Base-by-base conservation (phyloP, 2,888 invertebrate species). In the Siphonodentalium dalli region DNA sequence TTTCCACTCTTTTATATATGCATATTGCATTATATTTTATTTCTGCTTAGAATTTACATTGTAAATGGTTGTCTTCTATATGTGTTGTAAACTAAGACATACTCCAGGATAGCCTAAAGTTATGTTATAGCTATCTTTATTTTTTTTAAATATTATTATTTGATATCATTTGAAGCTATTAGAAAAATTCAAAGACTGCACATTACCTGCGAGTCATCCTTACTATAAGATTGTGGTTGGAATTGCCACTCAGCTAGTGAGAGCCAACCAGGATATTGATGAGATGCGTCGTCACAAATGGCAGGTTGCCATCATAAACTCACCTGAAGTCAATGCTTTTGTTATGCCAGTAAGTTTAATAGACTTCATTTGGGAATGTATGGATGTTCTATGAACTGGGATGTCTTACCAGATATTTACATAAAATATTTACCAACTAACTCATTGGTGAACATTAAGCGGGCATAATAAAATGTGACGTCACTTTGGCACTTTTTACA, bases 271-370 rank as follows among this genome's bases (percentile, higher is more conserved):
- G 49, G 84, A 86, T 58, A 60, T 86, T 7, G 75, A 78, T 13
- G 75, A 80, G 48, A 75, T 86, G 34, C 67, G 77, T 24, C 64
- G 80, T 11, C 80, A 81, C 44, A 65, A 81, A 4, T 87, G 86
- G 86, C 80, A 77, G 6, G 72, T 87, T 4, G 79, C 83, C 37
- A 82, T 87, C 26, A 62, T 82, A 5, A 77, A 86, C 15, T 72
- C 84, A 63, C 74, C 77, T 3, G 58, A 72, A 3, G 78, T 77
- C 49, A 87, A 87, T 77, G 86, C 86, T 1, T 85, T 84, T 73
- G 86, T 86, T 37, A 69, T 87, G 47, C 86, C 86, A 15, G 83
- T 85, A 72, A 76, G 80, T 69, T 18, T 6, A 8, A 21, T 4
- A 28, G n/a, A n/a, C n/a, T n/a, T n/a, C n/a, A n/a, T n/a, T n/a